A percentile compares a stretch with the other conserved stretches of the same genome.
Evolutionary conservation across 2,797 vertebrate species (phyloP).

Genomic region (Aphelocoma californica): DNA sequence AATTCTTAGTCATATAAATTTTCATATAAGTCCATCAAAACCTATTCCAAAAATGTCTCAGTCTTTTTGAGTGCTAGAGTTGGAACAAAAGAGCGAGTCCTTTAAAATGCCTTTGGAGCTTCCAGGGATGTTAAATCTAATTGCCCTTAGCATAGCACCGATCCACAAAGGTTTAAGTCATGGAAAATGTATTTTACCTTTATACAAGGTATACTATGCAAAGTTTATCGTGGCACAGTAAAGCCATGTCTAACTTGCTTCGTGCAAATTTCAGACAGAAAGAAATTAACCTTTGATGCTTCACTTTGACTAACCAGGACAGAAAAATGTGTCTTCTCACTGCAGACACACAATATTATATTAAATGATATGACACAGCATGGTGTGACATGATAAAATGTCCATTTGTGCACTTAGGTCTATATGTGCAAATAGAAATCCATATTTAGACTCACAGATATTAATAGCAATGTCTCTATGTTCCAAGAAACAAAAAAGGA

Average conservation of each 20-base stretch:
- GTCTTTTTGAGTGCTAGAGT: slow-evolving; percentile 72
- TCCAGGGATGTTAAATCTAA: slow-evolving; percentile 79
- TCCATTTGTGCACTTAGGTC: not conserved
- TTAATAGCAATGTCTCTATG: not conserved
- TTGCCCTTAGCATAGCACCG: slow-evolving; percentile 62
- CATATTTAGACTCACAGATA: not conserved
- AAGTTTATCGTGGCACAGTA: slow-evolving; percentile 69
- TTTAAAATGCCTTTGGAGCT: slow-evolving; percentile 74
- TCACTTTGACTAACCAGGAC: slow-evolving; percentile 57
- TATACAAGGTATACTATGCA: slow-evolving; percentile 67
- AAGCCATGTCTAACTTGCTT: slow-evolving; percentile 65
- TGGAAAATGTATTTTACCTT: slow-evolving; percentile 76
- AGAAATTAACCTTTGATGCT: slow-evolving; percentile 45
- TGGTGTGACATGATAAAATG: not conserved
- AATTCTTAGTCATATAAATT: slow-evolving; percentile 78
- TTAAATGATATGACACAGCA: not conserved
- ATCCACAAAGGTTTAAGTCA: slow-evolving; percentile 77
- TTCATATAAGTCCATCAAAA: slow-evolving; percentile 79
- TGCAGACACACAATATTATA: not conserved
- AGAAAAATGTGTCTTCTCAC: slow-evolving; percentile 49
- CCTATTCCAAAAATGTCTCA: slow-evolving; percentile 78
- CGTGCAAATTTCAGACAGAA: slow-evolving; percentile 46
- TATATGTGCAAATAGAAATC: not conserved
- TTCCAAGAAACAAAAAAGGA: slow-evolving; percentile 9
- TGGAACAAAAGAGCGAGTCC: slow-evolving; percentile 72